These are phyloP conservation scores for Scotopteryx bipunctaria DNA, from an alignment of 2,888 invertebrate genomes.

Conservation along the genomic window DNA sequence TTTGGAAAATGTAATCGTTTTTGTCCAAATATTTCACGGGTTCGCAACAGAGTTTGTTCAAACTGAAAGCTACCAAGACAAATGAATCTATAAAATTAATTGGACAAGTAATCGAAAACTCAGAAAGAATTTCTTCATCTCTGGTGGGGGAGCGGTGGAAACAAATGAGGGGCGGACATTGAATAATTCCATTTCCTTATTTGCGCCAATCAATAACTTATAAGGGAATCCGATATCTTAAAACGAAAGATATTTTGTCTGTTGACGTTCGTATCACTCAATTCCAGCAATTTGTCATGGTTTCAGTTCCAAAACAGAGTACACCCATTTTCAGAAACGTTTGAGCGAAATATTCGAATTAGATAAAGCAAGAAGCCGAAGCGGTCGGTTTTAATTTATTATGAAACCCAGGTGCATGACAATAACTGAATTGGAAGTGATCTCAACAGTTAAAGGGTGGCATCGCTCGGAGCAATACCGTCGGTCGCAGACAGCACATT, in stretches of 20 bases:
- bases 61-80: conserved; percentile 66
- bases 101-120: conserved; percentile 84
- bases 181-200: conserved; percentile 84
- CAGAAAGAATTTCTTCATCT: conserved; percentile 83
- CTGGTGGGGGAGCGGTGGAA: conserved; percentile 73
- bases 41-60: conserved; percentile 29
- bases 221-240: conserved; percentile 69
- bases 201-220: conserved; percentile 81
- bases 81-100: conserved; percentile 84
- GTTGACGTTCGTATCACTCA: conserved; percentile 41
- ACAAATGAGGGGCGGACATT: conserved; percentile 83
- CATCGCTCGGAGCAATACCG: conserved; percentile 57
- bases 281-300: conserved; percentile 9
- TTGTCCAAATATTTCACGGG: conserved; percentile 12
- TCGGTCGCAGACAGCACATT: conserved; percentile 78
- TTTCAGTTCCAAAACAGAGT: not conserved
- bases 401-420: conserved; percentile 61
- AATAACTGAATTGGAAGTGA: conserved; percentile 68
- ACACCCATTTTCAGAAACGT: conserved; percentile 11
- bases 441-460: conserved; percentile 71
- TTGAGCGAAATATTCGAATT: not conserved
- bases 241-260: conserved; percentile 51
- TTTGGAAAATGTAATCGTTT: not conserved
- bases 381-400: conserved; percentile 40
- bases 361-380: conserved; percentile 7